A percentile compares a stretch with the other conserved stretches of the same genome.
These are phyloP conservation scores for Tangara arthus DNA, from an alignment of 2,797 vertebrate genomes.

Conservation along the genomic window DNA sequence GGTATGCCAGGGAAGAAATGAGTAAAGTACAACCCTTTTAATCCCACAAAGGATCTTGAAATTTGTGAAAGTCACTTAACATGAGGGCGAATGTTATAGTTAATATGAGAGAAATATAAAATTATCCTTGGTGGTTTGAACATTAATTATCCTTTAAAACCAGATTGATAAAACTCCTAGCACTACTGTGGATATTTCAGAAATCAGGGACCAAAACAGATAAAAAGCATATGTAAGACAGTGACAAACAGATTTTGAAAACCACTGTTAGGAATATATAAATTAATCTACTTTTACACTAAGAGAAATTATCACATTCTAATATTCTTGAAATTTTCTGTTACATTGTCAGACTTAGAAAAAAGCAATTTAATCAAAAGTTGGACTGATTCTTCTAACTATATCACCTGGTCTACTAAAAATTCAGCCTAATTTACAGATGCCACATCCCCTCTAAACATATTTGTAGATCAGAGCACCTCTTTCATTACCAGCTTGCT, in stretches of 20 bases:
- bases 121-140: background rate
- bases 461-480: background rate
- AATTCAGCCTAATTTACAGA: background rate
- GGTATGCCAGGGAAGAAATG: background rate
- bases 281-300: background rate
- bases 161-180: background rate
- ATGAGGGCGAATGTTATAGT: background rate
- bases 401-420: background rate
- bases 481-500: background rate
- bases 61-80: background rate
- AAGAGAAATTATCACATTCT: background rate
- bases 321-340: background rate
- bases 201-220: background rate
- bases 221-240: background rate
- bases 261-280: background rate
- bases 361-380: background rate
- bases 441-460: background rate
- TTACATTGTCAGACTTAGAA: background rate
- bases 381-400: background rate
- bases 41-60: background rate
- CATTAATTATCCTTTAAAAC: constrained; percentile 9
- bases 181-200: background rate
- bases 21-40: background rate
- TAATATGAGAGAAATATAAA: background rate
- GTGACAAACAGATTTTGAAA: background rate